Percentiles rank a stretch among this genome's conserved stretches.
phyloP scores from a whole-genome alignment of 1,140 invertebrate genomes.

The Drosophila leontia region DNA sequence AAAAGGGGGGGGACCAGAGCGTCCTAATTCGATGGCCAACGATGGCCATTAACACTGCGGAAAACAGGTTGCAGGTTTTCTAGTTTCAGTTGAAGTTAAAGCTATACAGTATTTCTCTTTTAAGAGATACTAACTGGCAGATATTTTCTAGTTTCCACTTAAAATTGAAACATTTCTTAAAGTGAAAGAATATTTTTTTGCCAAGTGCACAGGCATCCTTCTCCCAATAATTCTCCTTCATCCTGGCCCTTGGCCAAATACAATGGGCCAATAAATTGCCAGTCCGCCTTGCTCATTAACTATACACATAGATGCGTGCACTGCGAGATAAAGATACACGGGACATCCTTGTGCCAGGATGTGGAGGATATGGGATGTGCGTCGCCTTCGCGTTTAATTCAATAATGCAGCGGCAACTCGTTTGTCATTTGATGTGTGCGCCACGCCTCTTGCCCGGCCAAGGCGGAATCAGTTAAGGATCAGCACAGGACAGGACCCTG shows the following conservation, averaged over 20 bases:
- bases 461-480: constrained; percentile 13
- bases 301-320: constrained; percentile 5
- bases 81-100: neutral
- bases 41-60: constrained; percentile 5
- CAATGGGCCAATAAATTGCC: constrained; percentile 56
- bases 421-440: constrained; percentile 55
- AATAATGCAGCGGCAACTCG: constrained; percentile 72
- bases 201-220: neutral
- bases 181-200: neutral
- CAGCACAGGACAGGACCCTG: constrained; percentile 3
- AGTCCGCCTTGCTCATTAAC: constrained; percentile 50
- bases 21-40: constrained; percentile 15
- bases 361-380: neutral
- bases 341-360: constrained; percentile 1
- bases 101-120: neutral
- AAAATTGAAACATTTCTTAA: too few relatives aligned
- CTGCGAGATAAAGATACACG: constrained; percentile 4
- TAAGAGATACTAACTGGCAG: neutral
- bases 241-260: constrained; percentile 14
- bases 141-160: neutral
- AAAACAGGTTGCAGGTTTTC: neutral
- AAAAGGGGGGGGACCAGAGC: neutral
- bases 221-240: too few relatives aligned
- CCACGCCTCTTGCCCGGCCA: constrained; percentile 20
- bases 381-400: constrained; percentile 65